Percentiles rank a stretch among this genome's conserved stretches.
phyloP scores from a whole-genome alignment of 1,140 invertebrate species.

The Diabrotica virgifera region DNA sequence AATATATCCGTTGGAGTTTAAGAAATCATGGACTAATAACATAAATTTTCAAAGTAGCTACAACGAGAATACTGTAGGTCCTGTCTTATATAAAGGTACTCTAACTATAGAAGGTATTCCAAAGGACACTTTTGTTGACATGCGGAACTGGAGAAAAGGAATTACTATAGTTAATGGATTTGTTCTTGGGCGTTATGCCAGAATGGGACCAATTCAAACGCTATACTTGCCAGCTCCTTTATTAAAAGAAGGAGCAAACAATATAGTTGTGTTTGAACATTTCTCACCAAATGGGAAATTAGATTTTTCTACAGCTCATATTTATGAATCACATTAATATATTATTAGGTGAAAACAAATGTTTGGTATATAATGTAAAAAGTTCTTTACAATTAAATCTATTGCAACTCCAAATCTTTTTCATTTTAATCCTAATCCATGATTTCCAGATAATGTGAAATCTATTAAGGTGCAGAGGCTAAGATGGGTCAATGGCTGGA shows the following conservation, averaged over 20 bases:
- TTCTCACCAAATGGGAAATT: constrained; percentile 34
- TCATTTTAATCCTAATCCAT: too few species aligned
- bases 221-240: constrained; percentile 60
- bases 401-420: too few species aligned
- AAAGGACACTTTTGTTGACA: constrained; percentile 46
- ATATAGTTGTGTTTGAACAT: constrained; percentile 47
- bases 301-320: constrained; percentile 15
- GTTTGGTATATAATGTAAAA: too few species aligned
- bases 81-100: constrained; percentile 42
- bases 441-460: too few species aligned
- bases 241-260: constrained; percentile 52
- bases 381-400: too few species aligned
- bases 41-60: constrained; percentile 26
- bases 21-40: constrained; percentile 43
- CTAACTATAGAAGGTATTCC: constrained; percentile 26
- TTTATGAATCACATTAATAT: neutral
- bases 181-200: constrained; percentile 60
- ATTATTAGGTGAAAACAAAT: too few species aligned
- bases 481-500: too few species aligned
- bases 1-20: constrained; percentile 55
- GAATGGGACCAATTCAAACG: constrained; percentile 57
- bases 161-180: constrained; percentile 64
- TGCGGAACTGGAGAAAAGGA: constrained; percentile 55
- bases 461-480: too few species aligned
- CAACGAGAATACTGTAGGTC: constrained; percentile 28